phyloP scores from a whole-genome alignment of 2,888 invertebrate genomes.

The Girardia tigrina region DNA sequence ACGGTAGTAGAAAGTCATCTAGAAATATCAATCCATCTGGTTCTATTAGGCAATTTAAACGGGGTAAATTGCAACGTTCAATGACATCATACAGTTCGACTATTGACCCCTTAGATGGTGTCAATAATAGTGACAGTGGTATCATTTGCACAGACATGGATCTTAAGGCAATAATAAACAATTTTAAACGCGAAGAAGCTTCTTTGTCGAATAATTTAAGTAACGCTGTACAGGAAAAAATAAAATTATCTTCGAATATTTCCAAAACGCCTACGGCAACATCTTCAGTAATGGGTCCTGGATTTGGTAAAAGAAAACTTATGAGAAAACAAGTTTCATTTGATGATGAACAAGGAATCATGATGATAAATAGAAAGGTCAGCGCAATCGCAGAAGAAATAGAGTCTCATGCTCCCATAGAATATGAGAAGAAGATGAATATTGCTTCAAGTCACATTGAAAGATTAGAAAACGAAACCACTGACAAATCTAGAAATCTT shows the following conservation, averaged over 20 bases:
- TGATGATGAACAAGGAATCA: constrained; percentile 16
- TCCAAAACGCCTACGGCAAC: not conserved
- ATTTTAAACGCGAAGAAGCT: not conserved
- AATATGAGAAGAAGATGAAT: not conserved
- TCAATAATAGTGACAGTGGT: not conserved
- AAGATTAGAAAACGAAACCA: not conserved
- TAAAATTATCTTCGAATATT: not conserved
- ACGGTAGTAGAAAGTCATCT: not conserved
- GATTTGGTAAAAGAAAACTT: not conserved
- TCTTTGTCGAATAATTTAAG: not conserved
- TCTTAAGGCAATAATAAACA: not conserved
- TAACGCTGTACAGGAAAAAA: not conserved
- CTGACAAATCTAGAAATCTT: too few relatives aligned
- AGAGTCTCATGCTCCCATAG: not conserved
- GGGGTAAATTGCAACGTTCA: not conserved
- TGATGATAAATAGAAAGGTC: constrained; percentile 7
- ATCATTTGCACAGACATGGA: constrained; percentile 26
- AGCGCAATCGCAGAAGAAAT: constrained; percentile 31
- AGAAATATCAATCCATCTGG: not conserved
- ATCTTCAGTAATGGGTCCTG: not conserved
- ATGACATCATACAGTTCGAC: not conserved
- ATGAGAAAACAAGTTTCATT: constrained; percentile 33
- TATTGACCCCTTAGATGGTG: not conserved
- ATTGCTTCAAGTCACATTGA: not conserved
- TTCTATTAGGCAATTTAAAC: not conserved